Conservation (phyloP, 1,140 invertebrate genomes). For the Platorchestia sp. region DNA sequence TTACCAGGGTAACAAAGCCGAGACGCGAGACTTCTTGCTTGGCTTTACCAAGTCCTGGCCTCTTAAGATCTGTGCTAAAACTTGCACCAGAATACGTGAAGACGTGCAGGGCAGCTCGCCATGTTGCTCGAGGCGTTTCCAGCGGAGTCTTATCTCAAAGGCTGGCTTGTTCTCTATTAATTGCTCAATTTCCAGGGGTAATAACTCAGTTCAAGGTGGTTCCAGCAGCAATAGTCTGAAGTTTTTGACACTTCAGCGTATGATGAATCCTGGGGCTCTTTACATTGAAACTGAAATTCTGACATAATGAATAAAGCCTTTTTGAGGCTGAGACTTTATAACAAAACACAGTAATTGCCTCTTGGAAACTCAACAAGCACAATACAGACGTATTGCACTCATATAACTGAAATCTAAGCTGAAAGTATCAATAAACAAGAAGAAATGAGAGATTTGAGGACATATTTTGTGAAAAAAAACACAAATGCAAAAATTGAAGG, state of each 20-base stretch:
- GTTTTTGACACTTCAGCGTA: background rate
- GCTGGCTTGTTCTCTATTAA: background rate
- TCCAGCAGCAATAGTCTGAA: background rate
- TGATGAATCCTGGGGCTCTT: background rate
- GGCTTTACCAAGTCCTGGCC: background rate
- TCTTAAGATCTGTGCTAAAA: background rate
- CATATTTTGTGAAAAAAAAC: background rate
- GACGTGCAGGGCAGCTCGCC: no score
- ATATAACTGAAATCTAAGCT: background rate
- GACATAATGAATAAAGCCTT: background rate
- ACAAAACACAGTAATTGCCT: background rate
- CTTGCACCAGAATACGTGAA: background rate
- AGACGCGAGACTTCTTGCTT: background rate
- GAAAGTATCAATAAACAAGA: background rate
- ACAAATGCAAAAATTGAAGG: background rate
- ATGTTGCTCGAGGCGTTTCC: no score
- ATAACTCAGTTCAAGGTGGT: background rate
- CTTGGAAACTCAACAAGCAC: background rate
- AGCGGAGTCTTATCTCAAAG: background rate
- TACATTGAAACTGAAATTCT: background rate
- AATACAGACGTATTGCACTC: background rate
- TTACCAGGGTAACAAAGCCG: background rate
- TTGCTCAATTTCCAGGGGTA: background rate
- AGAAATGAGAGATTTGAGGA: background rate
- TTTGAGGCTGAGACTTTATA: background rate